Percentiles rank a stretch among this genome's conserved stretches.
Evolutionary conservation across 2,113 vertebrate genomes (phyloP).

Genomic region (Nycticryphes semicollaris): DNA sequence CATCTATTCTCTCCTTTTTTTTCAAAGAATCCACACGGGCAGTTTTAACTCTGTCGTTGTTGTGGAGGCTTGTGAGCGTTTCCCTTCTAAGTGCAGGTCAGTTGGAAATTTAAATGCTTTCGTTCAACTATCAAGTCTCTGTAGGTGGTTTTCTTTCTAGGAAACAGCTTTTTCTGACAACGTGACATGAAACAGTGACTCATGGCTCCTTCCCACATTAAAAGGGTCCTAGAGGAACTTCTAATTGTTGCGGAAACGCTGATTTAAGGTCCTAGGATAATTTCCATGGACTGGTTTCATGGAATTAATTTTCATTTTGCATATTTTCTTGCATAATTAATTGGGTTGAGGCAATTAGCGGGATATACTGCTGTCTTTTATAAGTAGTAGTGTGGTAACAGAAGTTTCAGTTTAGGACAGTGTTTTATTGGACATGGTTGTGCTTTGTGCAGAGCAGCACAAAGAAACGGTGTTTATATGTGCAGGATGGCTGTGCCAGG

Average conservation of each 20-base stretch:
- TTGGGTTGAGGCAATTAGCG: background rate
- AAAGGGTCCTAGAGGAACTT: conserved; percentile 37
- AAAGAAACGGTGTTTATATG: background rate
- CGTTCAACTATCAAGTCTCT: background rate
- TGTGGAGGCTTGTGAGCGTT: background rate
- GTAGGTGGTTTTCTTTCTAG: conserved; percentile 36
- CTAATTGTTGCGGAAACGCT: background rate
- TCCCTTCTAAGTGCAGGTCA: background rate
- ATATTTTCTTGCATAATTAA: conserved; percentile 6
- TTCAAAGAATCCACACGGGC: background rate
- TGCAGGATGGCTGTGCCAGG: rapidly evolving
- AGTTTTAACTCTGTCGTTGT: rapidly evolving
- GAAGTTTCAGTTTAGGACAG: background rate
- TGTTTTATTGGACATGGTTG: background rate
- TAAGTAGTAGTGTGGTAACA: background rate
- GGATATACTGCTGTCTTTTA: background rate
- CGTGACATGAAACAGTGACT: conserved; percentile 16
- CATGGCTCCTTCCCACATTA: conserved; percentile 25
- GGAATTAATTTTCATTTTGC: background rate
- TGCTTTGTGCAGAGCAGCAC: background rate
- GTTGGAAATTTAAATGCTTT: background rate
- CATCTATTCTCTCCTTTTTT: background rate
- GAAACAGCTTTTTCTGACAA: conserved; percentile 30
- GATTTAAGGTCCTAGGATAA: conserved; percentile 3
- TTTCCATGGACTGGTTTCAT: background rate